Percentiles rank a stretch among this genome's conserved stretches.
These are phyloP conservation scores for Danio jaintianensis DNA, from an alignment of 2,797 vertebrate species.

Conservation along the genomic window DNA sequence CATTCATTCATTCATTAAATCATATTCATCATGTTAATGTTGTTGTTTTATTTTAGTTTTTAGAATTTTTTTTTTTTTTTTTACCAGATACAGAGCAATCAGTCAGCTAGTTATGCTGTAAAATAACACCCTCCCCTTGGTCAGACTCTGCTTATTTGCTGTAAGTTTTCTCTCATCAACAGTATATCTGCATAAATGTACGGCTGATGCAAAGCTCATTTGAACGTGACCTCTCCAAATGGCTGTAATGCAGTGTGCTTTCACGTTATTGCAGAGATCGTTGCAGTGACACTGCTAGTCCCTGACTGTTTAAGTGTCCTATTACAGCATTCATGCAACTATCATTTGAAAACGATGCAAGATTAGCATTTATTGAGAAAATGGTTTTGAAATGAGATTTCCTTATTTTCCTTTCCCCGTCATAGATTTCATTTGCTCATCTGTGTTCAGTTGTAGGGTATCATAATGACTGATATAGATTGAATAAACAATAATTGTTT, in stretches of 20 bases:
- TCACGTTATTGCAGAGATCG: slow-evolving; percentile 63
- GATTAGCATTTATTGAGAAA: slow-evolving; percentile 71
- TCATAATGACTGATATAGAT: slow-evolving; percentile 56
- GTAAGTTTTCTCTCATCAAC: slow-evolving; percentile 44
- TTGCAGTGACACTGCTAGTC: slow-evolving; percentile 66
- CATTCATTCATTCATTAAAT: no score
- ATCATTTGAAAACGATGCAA: slow-evolving; percentile 71
- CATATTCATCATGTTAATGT: no score
- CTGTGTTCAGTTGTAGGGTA: slow-evolving; percentile 75
- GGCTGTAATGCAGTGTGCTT: slow-evolving; percentile 56
- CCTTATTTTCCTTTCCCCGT: slow-evolving; percentile 35
- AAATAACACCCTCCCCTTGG: slow-evolving; percentile 41
- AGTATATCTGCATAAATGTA: slow-evolving; percentile 45
- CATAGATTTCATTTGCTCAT: slow-evolving; percentile 77
- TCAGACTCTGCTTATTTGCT: slow-evolving; percentile 42
- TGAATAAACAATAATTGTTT: neutral
- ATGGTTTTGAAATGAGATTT: slow-evolving; percentile 73
- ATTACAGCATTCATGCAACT: slow-evolving; percentile 72
- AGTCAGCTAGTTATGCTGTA: slow-evolving; percentile 43
- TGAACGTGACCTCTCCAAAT: slow-evolving; percentile 68
- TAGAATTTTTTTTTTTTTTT: neutral
- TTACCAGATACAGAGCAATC: slow-evolving; percentile 12
- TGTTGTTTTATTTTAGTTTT: no score
- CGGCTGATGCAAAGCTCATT: slow-evolving; percentile 51
- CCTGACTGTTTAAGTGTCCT: slow-evolving; percentile 61